Conservation (phyloP, 1,140 invertebrate genomes). For the Drosophila parabipectinata region DNA sequence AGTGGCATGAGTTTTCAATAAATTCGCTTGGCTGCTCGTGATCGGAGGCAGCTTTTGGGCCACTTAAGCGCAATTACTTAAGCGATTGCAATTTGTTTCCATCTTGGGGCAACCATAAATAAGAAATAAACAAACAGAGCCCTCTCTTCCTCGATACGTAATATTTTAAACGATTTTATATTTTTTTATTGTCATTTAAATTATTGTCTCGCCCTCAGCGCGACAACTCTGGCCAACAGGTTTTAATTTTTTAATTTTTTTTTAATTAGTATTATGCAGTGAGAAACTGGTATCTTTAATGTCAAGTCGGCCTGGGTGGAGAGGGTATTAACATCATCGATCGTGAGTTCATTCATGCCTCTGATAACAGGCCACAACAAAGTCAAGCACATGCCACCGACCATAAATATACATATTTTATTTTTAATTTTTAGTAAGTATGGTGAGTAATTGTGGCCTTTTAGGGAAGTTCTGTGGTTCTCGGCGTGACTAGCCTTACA, state of each 20-base stretch:
- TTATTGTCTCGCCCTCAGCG: conserved; percentile 10
- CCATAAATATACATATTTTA: neutral
- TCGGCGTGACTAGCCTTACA: conserved; percentile 27
- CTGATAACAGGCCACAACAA: conserved; percentile 57
- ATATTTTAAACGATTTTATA: conserved; percentile 80
- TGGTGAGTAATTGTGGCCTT: conserved; percentile 33
- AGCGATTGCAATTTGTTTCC: conserved; percentile 74
- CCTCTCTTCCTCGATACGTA: conserved; percentile 50
- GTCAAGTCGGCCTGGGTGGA: conserved; percentile 64
- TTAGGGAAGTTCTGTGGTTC: conserved; percentile 28
- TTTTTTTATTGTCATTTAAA: conserved; percentile 70
- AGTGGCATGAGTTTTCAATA: conserved; percentile 61
- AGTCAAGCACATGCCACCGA: conserved; percentile 2
- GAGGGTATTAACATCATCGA: conserved; percentile 78
- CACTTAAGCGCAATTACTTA: conserved; percentile 73
- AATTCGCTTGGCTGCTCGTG: conserved; percentile 50
- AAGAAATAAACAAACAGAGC: conserved; percentile 27
- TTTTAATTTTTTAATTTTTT: conserved; percentile 30
- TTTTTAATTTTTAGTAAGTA: no score
- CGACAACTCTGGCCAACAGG: conserved; percentile 62
- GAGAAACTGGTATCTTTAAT: conserved; percentile 56
- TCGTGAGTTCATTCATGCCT: conserved; percentile 75
- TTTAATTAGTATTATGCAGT: conserved; percentile 66
- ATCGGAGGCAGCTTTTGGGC: conserved; percentile 55
- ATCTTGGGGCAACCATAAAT: conserved; percentile 56